Conservation (phyloP, 2,797 vertebrate genomes). For the Epinephelus malabaricus region DNA sequence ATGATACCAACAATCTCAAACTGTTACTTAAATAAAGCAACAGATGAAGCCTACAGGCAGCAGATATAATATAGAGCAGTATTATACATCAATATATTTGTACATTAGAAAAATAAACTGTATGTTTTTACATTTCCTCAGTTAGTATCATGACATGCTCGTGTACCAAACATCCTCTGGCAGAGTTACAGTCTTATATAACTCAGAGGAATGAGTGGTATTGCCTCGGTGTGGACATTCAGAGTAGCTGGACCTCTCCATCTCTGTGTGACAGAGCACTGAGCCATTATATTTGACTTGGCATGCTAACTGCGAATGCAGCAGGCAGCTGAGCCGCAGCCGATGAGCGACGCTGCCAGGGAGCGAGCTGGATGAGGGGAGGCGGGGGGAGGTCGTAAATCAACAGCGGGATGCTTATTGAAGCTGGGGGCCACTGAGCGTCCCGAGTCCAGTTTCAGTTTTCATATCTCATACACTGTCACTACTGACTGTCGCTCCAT, state of each 20-base stretch:
- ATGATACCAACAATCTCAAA: neutral
- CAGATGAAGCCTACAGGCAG: neutral
- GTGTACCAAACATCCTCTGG: neutral
- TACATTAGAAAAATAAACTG: neutral
- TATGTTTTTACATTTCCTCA: neutral
- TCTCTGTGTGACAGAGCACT: conserved; percentile 37
- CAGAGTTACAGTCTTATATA: neutral
- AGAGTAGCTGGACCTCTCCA: conserved; percentile 33
- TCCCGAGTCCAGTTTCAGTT: conserved; percentile 40
- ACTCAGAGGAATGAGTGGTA: conserved; percentile 2
- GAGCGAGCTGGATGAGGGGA: conserved; percentile 36
- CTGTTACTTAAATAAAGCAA: neutral
- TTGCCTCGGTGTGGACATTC: conserved; percentile 4
- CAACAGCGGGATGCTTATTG: conserved; percentile 54
- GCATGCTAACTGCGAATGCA: conserved; percentile 50
- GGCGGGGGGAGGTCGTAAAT: conserved; percentile 49
- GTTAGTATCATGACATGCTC: neutral
- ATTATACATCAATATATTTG: neutral
- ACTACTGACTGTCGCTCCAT: neutral
- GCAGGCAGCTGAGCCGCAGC: conserved; percentile 49
- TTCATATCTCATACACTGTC: conserved; percentile 6
- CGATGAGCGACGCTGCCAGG: conserved; percentile 37
- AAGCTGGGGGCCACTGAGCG: conserved; percentile 46
- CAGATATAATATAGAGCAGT: neutral
- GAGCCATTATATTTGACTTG: conserved; percentile 67